A percentile compares a stretch with the other conserved stretches of the same genome.
phyloP scores from a whole-genome alignment of 2,888 invertebrate genomes.

The Nipponacmea schrenckii region DNA sequence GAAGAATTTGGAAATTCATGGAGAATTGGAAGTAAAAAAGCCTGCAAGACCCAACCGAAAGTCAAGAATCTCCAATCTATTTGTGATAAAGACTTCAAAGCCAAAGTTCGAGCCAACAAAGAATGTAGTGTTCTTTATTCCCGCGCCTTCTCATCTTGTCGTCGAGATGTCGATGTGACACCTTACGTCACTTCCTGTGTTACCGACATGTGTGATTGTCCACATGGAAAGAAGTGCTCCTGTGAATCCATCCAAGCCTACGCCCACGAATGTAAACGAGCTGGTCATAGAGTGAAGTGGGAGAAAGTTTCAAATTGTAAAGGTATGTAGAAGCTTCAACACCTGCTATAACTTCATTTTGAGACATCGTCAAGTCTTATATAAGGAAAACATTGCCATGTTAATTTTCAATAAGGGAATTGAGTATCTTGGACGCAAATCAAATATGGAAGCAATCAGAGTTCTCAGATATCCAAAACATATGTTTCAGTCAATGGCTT shows the following conservation, averaged over 20 bases:
- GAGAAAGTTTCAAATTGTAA: slow-evolving; percentile 34
- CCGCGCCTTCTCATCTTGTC: slow-evolving; percentile 79
- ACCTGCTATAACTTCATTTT: too few species aligned
- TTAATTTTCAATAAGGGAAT: too few species aligned
- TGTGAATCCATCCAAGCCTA: slow-evolving; percentile 92
- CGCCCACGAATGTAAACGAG: slow-evolving; percentile 84
- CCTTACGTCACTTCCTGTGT: slow-evolving; percentile 88
- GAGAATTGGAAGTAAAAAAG: slow-evolving; percentile 82
- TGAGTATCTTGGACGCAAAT: too few species aligned
- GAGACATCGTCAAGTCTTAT: too few species aligned
- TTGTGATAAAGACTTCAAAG: slow-evolving; percentile 44
- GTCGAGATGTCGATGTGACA: slow-evolving; percentile 80
- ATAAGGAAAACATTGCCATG: background rate
- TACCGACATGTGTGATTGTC: slow-evolving; percentile 89
- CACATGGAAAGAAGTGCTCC: slow-evolving; percentile 78
- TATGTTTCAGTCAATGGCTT: too few species aligned
- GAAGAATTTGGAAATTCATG: slow-evolving; percentile 86
- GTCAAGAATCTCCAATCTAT: slow-evolving; percentile 38
- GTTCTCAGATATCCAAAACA: too few species aligned
- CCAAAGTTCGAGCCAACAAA: slow-evolving; percentile 46
- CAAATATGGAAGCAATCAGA: too few species aligned
- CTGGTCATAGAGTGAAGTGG: slow-evolving; percentile 73
- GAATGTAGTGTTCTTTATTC: slow-evolving; percentile 73
- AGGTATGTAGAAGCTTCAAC: slow-evolving; percentile 28
- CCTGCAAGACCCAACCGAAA: slow-evolving; percentile 52